phyloP scores from a whole-genome alignment of 2,888 invertebrate species.

The Dromius quadrimaculatus region DNA sequence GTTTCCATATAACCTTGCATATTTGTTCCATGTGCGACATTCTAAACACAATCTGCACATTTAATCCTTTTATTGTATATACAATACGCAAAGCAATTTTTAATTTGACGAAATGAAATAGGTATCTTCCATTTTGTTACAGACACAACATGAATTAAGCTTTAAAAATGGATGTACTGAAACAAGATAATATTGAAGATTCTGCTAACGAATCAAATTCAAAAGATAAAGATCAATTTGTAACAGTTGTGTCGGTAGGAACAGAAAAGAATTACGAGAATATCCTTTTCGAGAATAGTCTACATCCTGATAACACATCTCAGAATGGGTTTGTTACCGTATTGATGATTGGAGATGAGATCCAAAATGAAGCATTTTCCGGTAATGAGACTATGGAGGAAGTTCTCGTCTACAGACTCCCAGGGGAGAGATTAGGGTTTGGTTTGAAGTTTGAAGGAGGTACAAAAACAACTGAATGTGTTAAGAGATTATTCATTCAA shows the following conservation, averaged over 20 bases:
- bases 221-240: conserved; percentile 66
- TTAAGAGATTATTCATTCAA: conserved; percentile 86
- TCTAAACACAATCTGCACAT: conserved; percentile 15
- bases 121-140: neutral
- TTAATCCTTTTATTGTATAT: conserved; percentile 15
- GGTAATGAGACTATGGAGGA: conserved; percentile 72
- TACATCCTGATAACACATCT: conserved; percentile 53
- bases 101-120: conserved; percentile 42
- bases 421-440: conserved; percentile 91
- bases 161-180: conserved; percentile 41
- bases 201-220: conserved; percentile 21
- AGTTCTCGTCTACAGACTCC: conserved; percentile 85
- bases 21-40: conserved; percentile 37
- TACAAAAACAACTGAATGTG: conserved; percentile 82
- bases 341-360: conserved; percentile 70
- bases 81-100: neutral
- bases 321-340: conserved; percentile 71
- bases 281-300: conserved; percentile 59
- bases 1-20: conserved; percentile 41
- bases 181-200: conserved; percentile 33
- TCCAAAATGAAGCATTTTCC: conserved; percentile 57
- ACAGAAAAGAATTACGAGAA: conserved; percentile 62
- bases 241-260: conserved; percentile 75
- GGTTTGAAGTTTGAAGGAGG: conserved; percentile 94
- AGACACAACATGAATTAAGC: neutral